Base-by-base conservation (phyloP, 2,888 invertebrate species). In the Stomorhina lunata region DNA sequence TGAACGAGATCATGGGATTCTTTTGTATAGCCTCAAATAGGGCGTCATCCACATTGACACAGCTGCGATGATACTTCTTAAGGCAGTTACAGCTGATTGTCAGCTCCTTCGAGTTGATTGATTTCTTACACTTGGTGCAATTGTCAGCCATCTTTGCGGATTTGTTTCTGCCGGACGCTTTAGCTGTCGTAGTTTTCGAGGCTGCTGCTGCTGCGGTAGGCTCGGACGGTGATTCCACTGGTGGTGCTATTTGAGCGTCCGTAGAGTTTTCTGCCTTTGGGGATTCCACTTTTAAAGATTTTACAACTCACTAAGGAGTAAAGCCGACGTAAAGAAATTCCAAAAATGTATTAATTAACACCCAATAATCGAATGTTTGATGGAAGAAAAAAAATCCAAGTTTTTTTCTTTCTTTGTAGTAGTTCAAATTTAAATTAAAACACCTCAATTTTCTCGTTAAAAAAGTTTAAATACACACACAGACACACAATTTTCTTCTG, bases 71-170 rank as follows among this genome's bases (percentile, higher is more conserved):
- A 84, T 86, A 89, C 85, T 89, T 88, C 78, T 88, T 88, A 17
- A 87, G 85, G 82, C 89, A 89, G 72, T 87, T 88, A 86, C 89
- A 89, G 32, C 88, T 88, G 72, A 89, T 88, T 68, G 87, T 86
- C 72, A 85, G 84, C 85, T 88, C 89, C 84, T 89, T 89, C 43
- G 89, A 84, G 85, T 84, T 86, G 80, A 89, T 88, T 85, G 86
- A 86, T 86, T 89, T 89, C 85, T 89, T 89, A 86, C 89, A 89
- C 86, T 89, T 89, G 65, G 85, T 84, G 85, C 89, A 89, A 84
- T 89, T 89, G 85, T 89, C 89, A 84, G 89, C 88, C 89, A 89
- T 89, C 85, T 88, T 88, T 48, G 81, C 57, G 55, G 75, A 83
- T 65, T 84, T 84, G 17, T 61, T 71, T 68, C 63, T 77, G 45